These are phyloP conservation scores for Caenorhabditis sp. DNA, from an alignment of 2,888 invertebrate genomes.

Conservation along the genomic window DNA sequence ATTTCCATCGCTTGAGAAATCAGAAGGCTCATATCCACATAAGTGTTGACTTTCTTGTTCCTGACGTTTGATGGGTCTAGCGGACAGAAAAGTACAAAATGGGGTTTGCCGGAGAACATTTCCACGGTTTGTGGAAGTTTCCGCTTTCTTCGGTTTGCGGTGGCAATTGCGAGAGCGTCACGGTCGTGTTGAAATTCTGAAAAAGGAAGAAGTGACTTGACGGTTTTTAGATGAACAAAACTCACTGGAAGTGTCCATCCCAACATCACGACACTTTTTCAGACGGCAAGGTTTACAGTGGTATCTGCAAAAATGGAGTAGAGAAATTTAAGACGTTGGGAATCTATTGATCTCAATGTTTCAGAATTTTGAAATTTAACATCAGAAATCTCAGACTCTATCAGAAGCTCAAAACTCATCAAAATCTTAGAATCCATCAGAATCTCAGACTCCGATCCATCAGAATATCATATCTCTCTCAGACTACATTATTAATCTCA, in stretches of 20 bases:
- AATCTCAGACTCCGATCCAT: too few relatives aligned
- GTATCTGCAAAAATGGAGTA: slow-evolving; percentile 24
- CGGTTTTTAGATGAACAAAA: too few relatives aligned
- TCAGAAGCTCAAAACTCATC: too few relatives aligned
- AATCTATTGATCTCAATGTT: too few relatives aligned
- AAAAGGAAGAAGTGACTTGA: too few relatives aligned
- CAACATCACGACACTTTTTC: slow-evolving; percentile 40
- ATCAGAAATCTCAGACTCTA: too few relatives aligned
- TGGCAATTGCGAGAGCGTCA: slow-evolving; percentile 17
- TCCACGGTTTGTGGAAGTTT: slow-evolving; percentile 26
- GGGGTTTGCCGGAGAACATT: background rate
- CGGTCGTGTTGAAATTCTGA: slow-evolving; percentile 51
- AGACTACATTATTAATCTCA: too few relatives aligned
- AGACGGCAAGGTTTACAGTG: slow-evolving; percentile 42
- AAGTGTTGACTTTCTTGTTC: background rate
- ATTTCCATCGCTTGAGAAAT: slow-evolving; percentile 38
- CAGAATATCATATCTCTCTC: too few relatives aligned
- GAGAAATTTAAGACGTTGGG: too few relatives aligned
- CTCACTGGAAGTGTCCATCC: slow-evolving; percentile 43
- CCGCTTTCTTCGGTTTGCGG: slow-evolving; percentile 2
- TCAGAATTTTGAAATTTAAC: too few relatives aligned
- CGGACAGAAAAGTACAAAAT: slow-evolving; percentile 30
- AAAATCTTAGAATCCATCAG: too few relatives aligned
- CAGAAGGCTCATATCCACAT: slow-evolving; percentile 13
- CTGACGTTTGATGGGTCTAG: background rate